These are phyloP conservation scores for Condylura cristata DNA, from an alignment of 2,113 vertebrate species.

Conservation along the genomic window DNA sequence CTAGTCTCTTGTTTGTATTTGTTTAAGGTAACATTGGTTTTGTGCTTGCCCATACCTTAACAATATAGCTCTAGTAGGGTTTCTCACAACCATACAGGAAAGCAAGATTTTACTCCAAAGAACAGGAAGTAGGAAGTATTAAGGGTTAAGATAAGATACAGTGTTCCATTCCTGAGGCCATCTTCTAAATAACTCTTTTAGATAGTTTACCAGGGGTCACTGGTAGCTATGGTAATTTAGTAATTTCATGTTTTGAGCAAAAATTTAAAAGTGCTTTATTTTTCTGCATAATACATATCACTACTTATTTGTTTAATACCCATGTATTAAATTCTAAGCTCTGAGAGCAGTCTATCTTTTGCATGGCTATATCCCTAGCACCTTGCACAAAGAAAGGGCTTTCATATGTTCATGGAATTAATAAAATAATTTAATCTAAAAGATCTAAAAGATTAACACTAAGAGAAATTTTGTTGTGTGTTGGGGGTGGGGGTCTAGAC, in stretches of 20 bases:
- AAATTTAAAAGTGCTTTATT: conserved; percentile 15
- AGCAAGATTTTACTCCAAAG: background rate
- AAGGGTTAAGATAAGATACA: conserved; percentile 6
- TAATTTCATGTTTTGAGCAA: conserved; percentile 7
- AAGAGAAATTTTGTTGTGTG: conserved; percentile 13
- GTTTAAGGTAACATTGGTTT: no score
- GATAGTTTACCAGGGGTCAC: background rate
- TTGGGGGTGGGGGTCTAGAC: background rate
- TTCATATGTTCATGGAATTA: conserved; percentile 16
- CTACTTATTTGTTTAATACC: background rate
- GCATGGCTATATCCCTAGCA: background rate
- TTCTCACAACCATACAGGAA: conserved; percentile 19
- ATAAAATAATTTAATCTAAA: conserved; percentile 55
- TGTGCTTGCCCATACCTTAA: background rate
- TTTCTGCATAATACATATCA: conserved; percentile 29
- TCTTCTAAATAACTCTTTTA: background rate
- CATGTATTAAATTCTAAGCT: background rate
- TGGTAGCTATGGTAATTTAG: background rate
- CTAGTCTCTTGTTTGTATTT: background rate
- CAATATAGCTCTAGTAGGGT: background rate
- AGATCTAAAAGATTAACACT: conserved; percentile 2
- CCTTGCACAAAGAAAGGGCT: background rate
- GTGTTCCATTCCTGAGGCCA: conserved; percentile 10
- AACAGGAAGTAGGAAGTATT: background rate
- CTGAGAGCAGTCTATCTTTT: background rate